Evolutionary conservation across 2,888 invertebrate genomes (phyloP), one percentile per base, ranked within the genome.

Genomic region (Petrophora chlorosata): DNA sequence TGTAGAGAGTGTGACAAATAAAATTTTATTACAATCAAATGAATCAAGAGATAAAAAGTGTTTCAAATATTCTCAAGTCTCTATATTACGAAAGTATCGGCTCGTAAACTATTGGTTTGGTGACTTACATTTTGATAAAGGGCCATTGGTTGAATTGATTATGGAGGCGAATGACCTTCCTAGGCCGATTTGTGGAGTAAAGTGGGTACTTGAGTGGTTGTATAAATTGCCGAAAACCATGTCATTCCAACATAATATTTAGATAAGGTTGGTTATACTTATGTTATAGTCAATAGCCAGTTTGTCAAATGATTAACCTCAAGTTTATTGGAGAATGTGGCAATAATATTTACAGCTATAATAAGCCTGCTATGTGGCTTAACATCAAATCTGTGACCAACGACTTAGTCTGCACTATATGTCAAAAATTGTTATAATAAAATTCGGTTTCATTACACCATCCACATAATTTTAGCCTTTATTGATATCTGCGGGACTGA

Each of bases 1-100:
- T 63, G 65, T 67, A 67, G 70, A 74, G 77, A 73, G 73, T 70
- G 70, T 70, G 61, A 63, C 69, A 64, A 38, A 66, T 77, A 73
- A 76, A 77, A 73, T 73, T 76, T 75, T 78, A 79, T 73, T 73
- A 70, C 58, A 51, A 42, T 62, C 55, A 61, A 61, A 68, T 71
- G 66, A 43, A 50, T 50, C 49, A 66, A 61, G 53, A 60, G 71
- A 74, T 73, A 70, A 67, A 56, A 55, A 51, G 43, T 55, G 59
- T 65, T 62, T 61, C 41, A n/a, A n/a, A n/a, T n/a, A n/a, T n/a
- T n/a, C n/a, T n/a, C n/a, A 32, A 25, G 32, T 22, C 56, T 56
- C 48, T 58, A 56, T 65, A 56, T 66, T 63, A 63, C 58, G 59
- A 59, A 64, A 68, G 50, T 65, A 50, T 49, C 33, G 28, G 29